phyloP scores from a whole-genome alignment of 1,140 invertebrate species.

The Oedothorax gibbosus region DNA sequence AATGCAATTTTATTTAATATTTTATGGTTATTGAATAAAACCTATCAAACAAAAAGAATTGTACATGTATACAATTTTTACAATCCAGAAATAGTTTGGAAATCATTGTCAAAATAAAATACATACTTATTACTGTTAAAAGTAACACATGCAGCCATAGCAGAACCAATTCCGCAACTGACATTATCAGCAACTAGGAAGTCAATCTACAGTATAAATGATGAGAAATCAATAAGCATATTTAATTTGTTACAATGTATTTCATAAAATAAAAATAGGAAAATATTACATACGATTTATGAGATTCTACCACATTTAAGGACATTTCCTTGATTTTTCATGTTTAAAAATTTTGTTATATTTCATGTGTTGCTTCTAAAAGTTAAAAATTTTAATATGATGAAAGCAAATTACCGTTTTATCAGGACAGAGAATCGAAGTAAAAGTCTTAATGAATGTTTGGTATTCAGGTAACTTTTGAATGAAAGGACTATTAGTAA shows the following conservation, averaged over 20 bases:
- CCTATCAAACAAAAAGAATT: too few species aligned
- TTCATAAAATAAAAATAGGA: neutral
- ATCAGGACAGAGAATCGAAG: neutral
- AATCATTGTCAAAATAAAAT: neutral
- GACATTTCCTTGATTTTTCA: neutral
- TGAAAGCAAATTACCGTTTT: slow-evolving; percentile 7
- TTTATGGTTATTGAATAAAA: too few species aligned
- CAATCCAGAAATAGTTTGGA: too few species aligned
- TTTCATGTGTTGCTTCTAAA: too few species aligned
- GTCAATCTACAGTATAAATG: slow-evolving; percentile 14
- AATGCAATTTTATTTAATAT: too few species aligned
- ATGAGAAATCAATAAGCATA: too few species aligned
- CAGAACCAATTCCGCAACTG: slow-evolving; percentile 15
- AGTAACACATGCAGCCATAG: slow-evolving; percentile 12
- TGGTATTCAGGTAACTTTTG: slow-evolving; percentile 30
- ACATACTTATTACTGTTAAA: slow-evolving; percentile 4
- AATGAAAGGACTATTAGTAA: slow-evolving; percentile 25
- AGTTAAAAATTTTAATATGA: neutral
- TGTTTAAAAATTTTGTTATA: neutral
- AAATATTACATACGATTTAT: neutral
- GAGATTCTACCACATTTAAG: neutral
- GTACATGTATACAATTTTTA: too few species aligned
- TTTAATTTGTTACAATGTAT: neutral
- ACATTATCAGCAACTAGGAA: slow-evolving; percentile 8
- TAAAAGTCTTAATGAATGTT: slow-evolving; percentile 7